phyloP scores from a whole-genome alignment of 2,888 invertebrate species.

The Xestia rhomboidea region DNA sequence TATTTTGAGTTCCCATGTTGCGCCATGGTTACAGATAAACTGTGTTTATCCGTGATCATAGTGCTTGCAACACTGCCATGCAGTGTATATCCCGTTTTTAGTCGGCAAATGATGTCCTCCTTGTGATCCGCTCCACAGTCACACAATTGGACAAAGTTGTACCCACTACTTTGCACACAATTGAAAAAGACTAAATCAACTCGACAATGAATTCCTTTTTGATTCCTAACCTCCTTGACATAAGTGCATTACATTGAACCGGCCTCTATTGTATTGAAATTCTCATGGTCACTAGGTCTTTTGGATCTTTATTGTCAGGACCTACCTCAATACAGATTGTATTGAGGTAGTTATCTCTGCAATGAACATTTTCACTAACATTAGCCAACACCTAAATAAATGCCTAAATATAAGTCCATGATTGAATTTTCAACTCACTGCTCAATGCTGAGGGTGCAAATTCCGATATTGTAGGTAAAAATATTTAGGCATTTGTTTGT shows the following conservation, averaged over 20 bases:
- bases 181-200: not conserved
- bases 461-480: not conserved
- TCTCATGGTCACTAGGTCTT: slow-evolving; percentile 12
- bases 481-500: not conserved
- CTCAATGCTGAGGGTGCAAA: not conserved
- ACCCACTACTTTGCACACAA: not conserved
- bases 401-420: not conserved
- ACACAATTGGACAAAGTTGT: not conserved
- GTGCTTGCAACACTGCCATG: not conserved
- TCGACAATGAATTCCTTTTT: not conserved
- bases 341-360: not conserved
- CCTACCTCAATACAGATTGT: not conserved
- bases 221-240: slow-evolving; percentile 16
- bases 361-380: not conserved
- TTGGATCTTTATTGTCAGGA: not conserved
- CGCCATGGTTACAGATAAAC: not conserved
- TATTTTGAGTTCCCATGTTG: too few relatives aligned
- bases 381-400: not conserved
- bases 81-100: not conserved
- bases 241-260: not conserved
- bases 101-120: too few relatives aligned
- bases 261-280: slow-evolving; percentile 40
- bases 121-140: not conserved
- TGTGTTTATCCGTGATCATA: not conserved
- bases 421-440: not conserved